Conservation (phyloP, 2,888 invertebrate genomes). For the Seira ritae region DNA sequence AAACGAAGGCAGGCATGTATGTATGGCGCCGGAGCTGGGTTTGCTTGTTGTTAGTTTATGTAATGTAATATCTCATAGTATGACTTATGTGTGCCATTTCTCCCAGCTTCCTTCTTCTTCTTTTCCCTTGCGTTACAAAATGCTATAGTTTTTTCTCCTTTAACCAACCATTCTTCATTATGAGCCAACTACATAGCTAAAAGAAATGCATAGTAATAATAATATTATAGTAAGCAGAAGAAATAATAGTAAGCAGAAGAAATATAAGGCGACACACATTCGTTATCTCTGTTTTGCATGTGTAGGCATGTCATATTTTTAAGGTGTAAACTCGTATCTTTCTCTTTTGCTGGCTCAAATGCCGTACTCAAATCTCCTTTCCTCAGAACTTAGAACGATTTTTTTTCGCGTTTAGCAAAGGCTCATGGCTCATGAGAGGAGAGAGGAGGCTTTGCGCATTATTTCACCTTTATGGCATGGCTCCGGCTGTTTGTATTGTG, state of each 20-base stretch:
- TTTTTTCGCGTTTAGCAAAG: no score
- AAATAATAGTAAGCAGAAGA: not conserved
- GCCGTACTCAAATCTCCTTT: no score
- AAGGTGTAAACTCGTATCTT: not conserved
- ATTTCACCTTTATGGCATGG: not conserved
- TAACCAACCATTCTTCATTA: not conserved
- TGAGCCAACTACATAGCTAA: no score
- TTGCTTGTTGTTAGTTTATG: constrained; percentile 54
- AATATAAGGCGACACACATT: not conserved
- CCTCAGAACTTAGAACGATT: no score
- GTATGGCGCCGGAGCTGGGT: constrained; percentile 58
- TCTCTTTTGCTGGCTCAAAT: no score
- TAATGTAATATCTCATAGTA: constrained; percentile 62
- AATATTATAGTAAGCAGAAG: not conserved
- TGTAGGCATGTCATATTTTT: not conserved
- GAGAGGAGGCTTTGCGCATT: not conserved
- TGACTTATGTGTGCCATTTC: constrained; percentile 73
- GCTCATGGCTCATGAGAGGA: no score
- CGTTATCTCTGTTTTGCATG: not conserved
- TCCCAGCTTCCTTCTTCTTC: constrained; percentile 52
- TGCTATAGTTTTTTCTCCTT: not conserved
- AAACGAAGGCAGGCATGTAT: no score
- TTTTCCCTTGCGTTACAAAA: constrained; percentile 21
- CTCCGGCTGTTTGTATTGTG: no score
- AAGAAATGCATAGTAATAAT: no score